phyloP scores from a whole-genome alignment of 1,140 invertebrate species.

The Prorops nasuta region DNA sequence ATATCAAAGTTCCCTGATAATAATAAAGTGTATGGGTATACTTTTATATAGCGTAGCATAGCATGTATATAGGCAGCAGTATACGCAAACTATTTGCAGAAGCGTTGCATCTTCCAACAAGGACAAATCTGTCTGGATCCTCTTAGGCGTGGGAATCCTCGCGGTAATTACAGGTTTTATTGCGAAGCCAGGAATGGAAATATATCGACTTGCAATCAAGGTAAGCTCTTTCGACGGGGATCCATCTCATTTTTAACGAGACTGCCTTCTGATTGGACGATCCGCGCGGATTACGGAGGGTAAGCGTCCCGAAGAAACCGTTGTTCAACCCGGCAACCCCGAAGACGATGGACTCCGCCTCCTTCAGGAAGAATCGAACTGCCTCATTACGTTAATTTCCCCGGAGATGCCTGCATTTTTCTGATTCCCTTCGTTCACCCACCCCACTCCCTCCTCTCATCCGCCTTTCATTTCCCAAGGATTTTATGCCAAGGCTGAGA shows the following conservation, averaged over 20 bases:
- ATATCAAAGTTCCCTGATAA: too few species aligned
- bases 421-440: constrained; percentile 36
- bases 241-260: constrained; percentile 22
- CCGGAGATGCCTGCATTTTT: constrained; percentile 45
- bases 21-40: too few species aligned
- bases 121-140: too few species aligned
- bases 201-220: too few species aligned
- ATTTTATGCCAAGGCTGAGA: constrained; percentile 25
- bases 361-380: constrained; percentile 34
- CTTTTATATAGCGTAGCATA: too few species aligned
- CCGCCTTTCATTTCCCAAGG: constrained; percentile 9
- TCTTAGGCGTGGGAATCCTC: too few species aligned
- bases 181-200: too few species aligned
- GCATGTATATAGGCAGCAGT: too few species aligned
- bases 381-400: constrained; percentile 49
- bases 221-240: too few species aligned
- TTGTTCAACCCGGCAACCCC: constrained; percentile 21
- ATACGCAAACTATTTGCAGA: too few species aligned
- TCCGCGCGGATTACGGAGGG: constrained; percentile 27
- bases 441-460: constrained; percentile 9
- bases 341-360: not conserved
- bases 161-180: too few species aligned
- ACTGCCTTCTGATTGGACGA: constrained; percentile 18
- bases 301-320: constrained; percentile 31
- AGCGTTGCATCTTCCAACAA: too few species aligned